Evolutionary conservation across 2,797 vertebrate genomes (phyloP), one percentile per base, ranked within the genome.

Genomic region (Myripristis jacobus): DNA sequence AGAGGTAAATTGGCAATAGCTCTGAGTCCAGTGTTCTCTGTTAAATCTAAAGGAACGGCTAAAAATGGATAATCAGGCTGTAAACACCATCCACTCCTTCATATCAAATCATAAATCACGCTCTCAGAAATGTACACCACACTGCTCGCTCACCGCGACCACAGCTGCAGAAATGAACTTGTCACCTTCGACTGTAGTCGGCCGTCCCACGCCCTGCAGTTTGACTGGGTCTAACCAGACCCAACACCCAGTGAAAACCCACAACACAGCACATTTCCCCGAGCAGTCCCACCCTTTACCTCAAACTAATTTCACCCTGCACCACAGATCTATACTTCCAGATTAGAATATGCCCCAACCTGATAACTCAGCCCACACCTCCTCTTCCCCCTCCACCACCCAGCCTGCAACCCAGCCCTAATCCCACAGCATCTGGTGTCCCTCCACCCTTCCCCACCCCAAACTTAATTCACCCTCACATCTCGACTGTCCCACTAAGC

Each of bases 191-290:
- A 16, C 41, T 15, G 15, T 0, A 44, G 10, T 4, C 3, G 0
- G 18, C 8, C 1, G 0, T 10, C 48, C 36, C 47, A 34, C 72
- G 56, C 57, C 70, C 74, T 77, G 69, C 83, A 16, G 81, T 82
- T 75, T 79, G 22, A 64, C 19, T 2, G 11, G 62, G 46, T 22
- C 18, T 22, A 13, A 52, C 19, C 38, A 67, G 41, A 29, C 50
- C 55, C 36, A 56, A 55, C 68, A 59, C 47, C 63, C 60, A 46
- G 66, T 63, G 61, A 82, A 79, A 81, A 62, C 52, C 29, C 70
- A 66, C 66, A 66, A 54, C 76, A 50, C 44, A 27, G 55, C 25
- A 77, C 61, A 78, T 53, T 59, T 52, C 25, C 43, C 44, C 22
- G 31, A 56, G 29, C 56, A 43, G 52, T 36, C 67, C 65, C 63